Percentiles rank a stretch among this genome's conserved stretches.
Conservation (phyloP, 2,113 vertebrate species). For the Rana temporaria region DNA sequence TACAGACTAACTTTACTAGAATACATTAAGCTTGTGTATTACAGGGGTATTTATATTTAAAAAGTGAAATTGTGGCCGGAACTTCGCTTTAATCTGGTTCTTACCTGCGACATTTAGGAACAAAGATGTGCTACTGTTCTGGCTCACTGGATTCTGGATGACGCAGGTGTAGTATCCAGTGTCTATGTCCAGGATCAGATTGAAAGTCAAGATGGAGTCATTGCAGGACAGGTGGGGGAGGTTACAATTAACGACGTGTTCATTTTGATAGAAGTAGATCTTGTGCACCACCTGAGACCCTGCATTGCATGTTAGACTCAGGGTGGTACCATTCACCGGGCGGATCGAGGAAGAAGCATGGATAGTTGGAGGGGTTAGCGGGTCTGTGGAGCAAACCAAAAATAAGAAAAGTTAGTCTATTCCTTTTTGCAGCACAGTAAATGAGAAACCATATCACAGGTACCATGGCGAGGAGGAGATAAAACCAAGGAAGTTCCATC, state of each 20-base stretch:
- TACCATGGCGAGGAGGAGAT: too few relatives aligned
- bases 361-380: neutral
- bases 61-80: too few relatives aligned
- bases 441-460: too few relatives aligned
- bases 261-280: neutral
- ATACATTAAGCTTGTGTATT: too few relatives aligned
- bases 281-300: neutral
- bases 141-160: slow-evolving; percentile 26
- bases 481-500: too few relatives aligned
- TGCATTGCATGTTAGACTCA: neutral
- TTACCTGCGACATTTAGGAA: slow-evolving; percentile 31
- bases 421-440: too few relatives aligned
- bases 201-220: neutral
- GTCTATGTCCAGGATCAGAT: slow-evolving; percentile 28
- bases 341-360: neutral
- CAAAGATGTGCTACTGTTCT: neutral
- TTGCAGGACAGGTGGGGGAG: neutral
- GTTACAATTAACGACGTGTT: neutral
- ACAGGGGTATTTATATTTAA: too few relatives aligned
- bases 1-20: too few relatives aligned
- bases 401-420: neutral
- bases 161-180: slow-evolving; percentile 19
- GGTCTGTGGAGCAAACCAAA: neutral
- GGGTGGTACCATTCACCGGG: slow-evolving; percentile 7
- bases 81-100: too few relatives aligned